Evolutionary conservation across 1,140 invertebrate species (phyloP).

Genomic region (Goniozus legneri): DNA sequence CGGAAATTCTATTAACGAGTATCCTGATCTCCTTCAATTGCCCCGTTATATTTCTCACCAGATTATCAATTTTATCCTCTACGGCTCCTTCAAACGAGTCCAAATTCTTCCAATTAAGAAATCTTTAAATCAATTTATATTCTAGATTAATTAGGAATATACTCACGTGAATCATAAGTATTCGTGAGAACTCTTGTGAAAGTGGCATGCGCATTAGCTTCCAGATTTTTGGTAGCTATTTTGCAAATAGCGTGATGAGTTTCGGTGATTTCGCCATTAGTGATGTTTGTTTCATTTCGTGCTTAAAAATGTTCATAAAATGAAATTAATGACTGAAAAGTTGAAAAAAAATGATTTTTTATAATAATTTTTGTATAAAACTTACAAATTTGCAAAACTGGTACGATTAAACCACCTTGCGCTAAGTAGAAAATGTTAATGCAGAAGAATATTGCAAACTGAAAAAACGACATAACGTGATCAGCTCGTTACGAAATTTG

Average conservation of each 20-base stretch:
- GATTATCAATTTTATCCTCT: conserved; percentile 22
- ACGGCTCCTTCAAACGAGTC: conserved; percentile 31
- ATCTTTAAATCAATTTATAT: too few relatives aligned
- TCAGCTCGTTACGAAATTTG: conserved; percentile 5
- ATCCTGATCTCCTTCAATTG: conserved; percentile 20
- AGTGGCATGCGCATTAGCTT: conserved; percentile 50
- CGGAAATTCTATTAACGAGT: conserved; percentile 8
- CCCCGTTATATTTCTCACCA: conserved; percentile 21
- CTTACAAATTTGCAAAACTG: conserved; percentile 14
- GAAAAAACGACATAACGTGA: conserved; percentile 11
- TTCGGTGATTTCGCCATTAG: conserved; percentile 33
- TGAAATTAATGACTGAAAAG: too few relatives aligned
- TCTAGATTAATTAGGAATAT: background rate
- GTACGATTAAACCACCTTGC: conserved; percentile 8
- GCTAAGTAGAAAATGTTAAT: conserved; percentile 13
- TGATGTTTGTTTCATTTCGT: conserved; percentile 11
- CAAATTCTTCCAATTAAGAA: too few relatives aligned
- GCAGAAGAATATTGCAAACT: conserved; percentile 17
- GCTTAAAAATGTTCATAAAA: conserved; percentile 19
- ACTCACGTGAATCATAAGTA: conserved; percentile 48
- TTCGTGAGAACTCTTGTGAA: conserved; percentile 49
- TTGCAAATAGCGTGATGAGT: conserved; percentile 47
- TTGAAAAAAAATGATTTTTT: too few relatives aligned
- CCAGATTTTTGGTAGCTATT: conserved; percentile 48
- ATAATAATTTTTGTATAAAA: too few relatives aligned